Base-by-base conservation (phyloP, 2,113 vertebrate species). In the Dipodomys stephensi region DNA sequence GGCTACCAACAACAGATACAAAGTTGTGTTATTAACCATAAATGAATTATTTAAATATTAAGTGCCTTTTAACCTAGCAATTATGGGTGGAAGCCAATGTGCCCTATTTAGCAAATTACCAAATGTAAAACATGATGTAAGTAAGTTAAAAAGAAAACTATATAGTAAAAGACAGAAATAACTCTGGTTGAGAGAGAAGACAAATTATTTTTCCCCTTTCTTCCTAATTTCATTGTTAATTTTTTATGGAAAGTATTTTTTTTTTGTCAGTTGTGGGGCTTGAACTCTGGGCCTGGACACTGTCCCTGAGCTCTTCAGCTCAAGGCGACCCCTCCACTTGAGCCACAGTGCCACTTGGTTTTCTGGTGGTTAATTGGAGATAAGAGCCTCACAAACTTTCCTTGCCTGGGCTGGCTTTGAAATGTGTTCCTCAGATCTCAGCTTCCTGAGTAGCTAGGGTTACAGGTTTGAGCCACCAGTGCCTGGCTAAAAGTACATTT, bases 211-310 rank as follows among this genome's bases (percentile, higher is more conserved):
- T 35, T 7, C 28, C 28, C 22, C 44, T 12, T 57, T 76, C 49
- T 93, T 85, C 27, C 67, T 84, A 65, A 86, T 80, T 80, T 15
- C 32, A 87, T 65, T 87, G 25, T 39, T n/a, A 87, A 46, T 35
- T 12, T 80, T 83, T 79, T 77, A 73, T 57, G 39, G 39, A 39
- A 39, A 39, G 39, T 39, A 39, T 39, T 39, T 39, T 39, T 39
- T 39, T 39, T 39, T 39, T 39, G 39, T 39, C 39, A 1, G 39
- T 39, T 39, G 0, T 39, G 39, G 39, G 39, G 5, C 39, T 39
- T 39, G 39, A 39, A 39, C 39, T 39, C 39, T 39, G 39, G 39
- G 39, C 39, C 39, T 39, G 39, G 39, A 39, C 39, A 39, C 35
- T 39, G 39, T 39, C 39, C 39, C 39, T 39, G 39, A 39, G 39